phyloP scores from a whole-genome alignment of 2,888 invertebrate species.

The Dione juno region DNA sequence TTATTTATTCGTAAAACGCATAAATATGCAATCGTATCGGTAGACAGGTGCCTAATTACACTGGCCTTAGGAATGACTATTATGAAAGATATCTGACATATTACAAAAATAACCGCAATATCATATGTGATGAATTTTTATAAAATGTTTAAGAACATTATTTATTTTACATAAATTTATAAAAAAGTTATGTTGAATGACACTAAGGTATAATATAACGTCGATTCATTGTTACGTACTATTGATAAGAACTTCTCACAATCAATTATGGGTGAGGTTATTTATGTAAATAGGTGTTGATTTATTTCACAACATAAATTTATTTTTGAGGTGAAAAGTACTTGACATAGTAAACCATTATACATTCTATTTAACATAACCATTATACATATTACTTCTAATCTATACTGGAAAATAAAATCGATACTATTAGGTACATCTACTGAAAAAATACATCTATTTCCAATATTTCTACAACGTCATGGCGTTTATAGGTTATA shows the following conservation, averaged over 20 bases:
- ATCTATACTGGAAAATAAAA: no score
- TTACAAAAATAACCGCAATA: neutral
- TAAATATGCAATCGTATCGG: neutral
- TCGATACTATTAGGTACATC: no score
- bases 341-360: no score
- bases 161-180: neutral
- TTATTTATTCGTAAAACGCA: neutral
- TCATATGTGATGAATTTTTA: neutral
- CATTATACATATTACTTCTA: no score
- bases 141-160: neutral
- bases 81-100: slow-evolving; percentile 15
- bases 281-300: no score
- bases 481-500: neutral
- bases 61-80: slow-evolving; percentile 12
- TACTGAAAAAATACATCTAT: neutral
- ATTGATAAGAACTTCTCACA: no score
- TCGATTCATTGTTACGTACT: no score
- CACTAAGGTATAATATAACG: neutral
- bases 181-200: neutral
- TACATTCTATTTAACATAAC: no score
- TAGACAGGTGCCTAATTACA: slow-evolving; percentile 12
- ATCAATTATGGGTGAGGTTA: neutral
- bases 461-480: neutral
- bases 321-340: no score
- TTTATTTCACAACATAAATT: no score